Evolutionary conservation across 2,888 invertebrate species (phyloP).

Genomic region (Syritta pipiens): DNA sequence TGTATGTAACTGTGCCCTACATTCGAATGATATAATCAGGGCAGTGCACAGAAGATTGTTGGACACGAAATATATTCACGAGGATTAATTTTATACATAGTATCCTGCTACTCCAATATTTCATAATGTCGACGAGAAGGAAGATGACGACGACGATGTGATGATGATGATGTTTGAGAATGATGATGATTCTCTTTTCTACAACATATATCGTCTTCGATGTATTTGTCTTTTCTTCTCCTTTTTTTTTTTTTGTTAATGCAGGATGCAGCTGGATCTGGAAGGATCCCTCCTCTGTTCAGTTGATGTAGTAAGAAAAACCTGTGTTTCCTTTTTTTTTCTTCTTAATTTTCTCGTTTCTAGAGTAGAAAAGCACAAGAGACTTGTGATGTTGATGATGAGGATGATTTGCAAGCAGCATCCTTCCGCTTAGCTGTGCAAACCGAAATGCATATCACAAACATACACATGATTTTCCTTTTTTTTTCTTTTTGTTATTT

Average conservation of each 20-base stretch:
- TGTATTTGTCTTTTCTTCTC: slow-evolving; percentile 7
- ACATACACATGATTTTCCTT: slow-evolving; percentile 72
- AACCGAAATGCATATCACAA: slow-evolving; percentile 72
- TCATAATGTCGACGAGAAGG: slow-evolving; percentile 25
- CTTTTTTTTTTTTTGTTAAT: slow-evolving; percentile 48
- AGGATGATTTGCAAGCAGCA: slow-evolving; percentile 69
- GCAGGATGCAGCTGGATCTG: slow-evolving; percentile 60
- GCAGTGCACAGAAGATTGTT: slow-evolving; percentile 70
- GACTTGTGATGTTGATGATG: slow-evolving; percentile 65
- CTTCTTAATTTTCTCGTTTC: slow-evolving; percentile 23
- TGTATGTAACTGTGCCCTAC: slow-evolving; percentile 71
- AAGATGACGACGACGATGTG: background rate
- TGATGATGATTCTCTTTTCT: slow-evolving; percentile 16
- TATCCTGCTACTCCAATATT: slow-evolving; percentile 64
- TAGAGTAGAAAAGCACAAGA: slow-evolving; percentile 61
- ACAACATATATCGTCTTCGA: slow-evolving; percentile 1
- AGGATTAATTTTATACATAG: slow-evolving; percentile 66
- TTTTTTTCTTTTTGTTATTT: background rate
- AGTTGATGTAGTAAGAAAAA: too few relatives aligned
- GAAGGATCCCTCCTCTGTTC: too few relatives aligned
- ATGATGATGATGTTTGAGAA: background rate
- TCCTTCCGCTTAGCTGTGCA: slow-evolving; percentile 73
- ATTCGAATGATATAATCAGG: slow-evolving; percentile 72
- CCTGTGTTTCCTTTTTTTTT: slow-evolving; percentile 3
- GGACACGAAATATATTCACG: slow-evolving; percentile 66